A percentile compares a stretch with the other conserved stretches of the same genome.
Evolutionary conservation across 2,888 invertebrate genomes (phyloP).

Genomic region (Gryllus longicercus): DNA sequence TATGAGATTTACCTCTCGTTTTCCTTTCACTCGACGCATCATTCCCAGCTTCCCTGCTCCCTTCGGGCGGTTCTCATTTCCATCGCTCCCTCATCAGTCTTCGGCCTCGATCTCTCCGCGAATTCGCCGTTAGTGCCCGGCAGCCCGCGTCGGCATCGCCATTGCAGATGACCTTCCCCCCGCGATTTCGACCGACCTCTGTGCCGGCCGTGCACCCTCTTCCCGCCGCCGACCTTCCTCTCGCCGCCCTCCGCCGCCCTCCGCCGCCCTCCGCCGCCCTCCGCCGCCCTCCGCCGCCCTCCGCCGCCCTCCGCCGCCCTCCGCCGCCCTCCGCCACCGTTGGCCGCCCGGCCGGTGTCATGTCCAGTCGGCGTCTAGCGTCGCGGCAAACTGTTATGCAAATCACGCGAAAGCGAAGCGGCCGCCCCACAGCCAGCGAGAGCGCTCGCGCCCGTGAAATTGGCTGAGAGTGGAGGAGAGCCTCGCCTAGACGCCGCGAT

Average conservation of each 20-base stretch:
- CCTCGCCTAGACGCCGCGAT: background rate
- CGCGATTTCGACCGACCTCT: no score
- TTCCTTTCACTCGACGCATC: no score
- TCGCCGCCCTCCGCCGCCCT: background rate
- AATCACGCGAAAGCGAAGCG: background rate
- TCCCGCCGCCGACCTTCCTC: background rate
- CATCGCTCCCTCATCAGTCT: no score
- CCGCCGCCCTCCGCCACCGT: background rate
- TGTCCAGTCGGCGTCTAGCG: slow-evolving; percentile 5
- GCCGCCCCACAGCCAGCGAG: background rate
- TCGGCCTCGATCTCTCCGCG: no score
- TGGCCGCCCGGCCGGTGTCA: background rate
- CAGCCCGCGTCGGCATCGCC: no score
- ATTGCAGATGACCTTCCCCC: no score
- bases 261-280: background rate
- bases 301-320: background rate
- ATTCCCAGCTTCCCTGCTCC: no score
- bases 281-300: background rate
- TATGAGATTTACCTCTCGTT: no score
- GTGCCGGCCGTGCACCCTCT: background rate
- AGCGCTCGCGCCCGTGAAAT: background rate
- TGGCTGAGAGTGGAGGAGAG: background rate
- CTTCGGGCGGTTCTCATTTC: no score
- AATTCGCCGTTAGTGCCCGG: no score
- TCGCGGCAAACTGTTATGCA: slow-evolving; percentile 3